phyloP scores from a whole-genome alignment of 2,888 invertebrate genomes.

The Drosophila mimica region DNA sequence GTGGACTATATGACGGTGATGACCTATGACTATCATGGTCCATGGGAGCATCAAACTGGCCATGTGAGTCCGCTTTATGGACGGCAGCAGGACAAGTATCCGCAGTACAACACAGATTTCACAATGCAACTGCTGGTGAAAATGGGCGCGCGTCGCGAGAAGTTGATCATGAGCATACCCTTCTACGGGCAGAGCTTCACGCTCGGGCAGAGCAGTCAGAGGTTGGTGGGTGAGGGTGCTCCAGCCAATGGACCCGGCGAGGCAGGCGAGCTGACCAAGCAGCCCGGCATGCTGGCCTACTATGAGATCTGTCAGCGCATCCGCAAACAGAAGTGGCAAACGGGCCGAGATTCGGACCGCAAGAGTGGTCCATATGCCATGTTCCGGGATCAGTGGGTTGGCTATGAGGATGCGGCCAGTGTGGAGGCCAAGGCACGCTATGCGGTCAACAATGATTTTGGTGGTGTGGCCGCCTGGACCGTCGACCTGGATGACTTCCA shows the following conservation, averaged over 20 bases:
- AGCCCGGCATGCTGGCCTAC: conserved; percentile 94
- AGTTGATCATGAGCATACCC: conserved; percentile 92
- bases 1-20: conserved; percentile 93
- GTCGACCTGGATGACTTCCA: conserved; percentile 94
- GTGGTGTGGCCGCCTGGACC: conserved; percentile 95
- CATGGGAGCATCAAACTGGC: conserved; percentile 93
- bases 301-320: conserved; percentile 93
- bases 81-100: conserved; percentile 88
- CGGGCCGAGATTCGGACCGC: conserved; percentile 88
- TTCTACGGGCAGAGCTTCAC: conserved; percentile 95
- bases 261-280: conserved; percentile 92
- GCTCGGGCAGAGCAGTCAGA: conserved; percentile 84
- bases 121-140: conserved; percentile 91
- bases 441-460: conserved; percentile 90
- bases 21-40: conserved; percentile 95
- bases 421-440: conserved; percentile 91
- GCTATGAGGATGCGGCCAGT: conserved; percentile 93
- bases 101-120: conserved; percentile 92
- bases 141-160: conserved; percentile 91
- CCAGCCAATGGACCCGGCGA: conserved; percentile 91
- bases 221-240: conserved; percentile 87
- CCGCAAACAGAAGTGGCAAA: conserved; percentile 89
- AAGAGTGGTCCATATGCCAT: conserved; percentile 90
- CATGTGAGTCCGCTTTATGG: conserved; percentile 92
- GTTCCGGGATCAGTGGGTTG: conserved; percentile 94